Conservation (phyloP, 2,888 invertebrate species). For the Eulithis testata region DNA sequence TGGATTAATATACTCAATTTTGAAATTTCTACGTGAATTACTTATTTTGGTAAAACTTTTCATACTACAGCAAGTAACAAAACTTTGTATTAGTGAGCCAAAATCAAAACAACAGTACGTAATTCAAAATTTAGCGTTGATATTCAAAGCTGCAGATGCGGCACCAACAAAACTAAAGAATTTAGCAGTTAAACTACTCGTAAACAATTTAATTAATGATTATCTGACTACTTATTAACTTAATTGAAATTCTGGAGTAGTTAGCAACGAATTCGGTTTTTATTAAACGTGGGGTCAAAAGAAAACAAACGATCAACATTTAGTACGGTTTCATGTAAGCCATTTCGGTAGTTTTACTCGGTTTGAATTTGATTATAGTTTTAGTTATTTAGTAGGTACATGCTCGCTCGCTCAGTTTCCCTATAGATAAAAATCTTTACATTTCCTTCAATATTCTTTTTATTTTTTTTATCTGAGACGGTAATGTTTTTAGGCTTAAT, state of each 20-base stretch:
- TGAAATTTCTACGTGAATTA: no score
- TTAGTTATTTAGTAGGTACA: not conserved
- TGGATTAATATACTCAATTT: no score
- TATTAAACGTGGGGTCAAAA: conserved; percentile 56
- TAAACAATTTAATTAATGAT: conserved; percentile 35
- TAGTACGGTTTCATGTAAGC: conserved; percentile 42
- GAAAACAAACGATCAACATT: conserved; percentile 57
- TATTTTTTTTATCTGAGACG: no score
- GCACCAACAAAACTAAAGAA: conserved; percentile 4
- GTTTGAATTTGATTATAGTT: conserved; percentile 4
- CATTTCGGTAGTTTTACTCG: conserved; percentile 23
- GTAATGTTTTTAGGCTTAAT: no score
- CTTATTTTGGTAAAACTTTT: no score
- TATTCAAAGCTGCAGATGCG: conserved; percentile 9
- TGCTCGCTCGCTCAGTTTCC: no score
- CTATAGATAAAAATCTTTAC: no score
- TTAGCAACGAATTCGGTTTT: conserved; percentile 32
- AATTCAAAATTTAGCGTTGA: not conserved
- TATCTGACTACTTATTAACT: conserved; percentile 35
- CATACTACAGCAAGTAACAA: no score
- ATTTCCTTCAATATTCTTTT: no score
- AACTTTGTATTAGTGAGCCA: no score
- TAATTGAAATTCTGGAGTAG: conserved; percentile 40
- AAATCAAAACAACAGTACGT: no score
- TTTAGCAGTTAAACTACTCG: conserved; percentile 40